phyloP scores from a whole-genome alignment of 2,113 vertebrate species.

The Chlorodrepanis virens region DNA sequence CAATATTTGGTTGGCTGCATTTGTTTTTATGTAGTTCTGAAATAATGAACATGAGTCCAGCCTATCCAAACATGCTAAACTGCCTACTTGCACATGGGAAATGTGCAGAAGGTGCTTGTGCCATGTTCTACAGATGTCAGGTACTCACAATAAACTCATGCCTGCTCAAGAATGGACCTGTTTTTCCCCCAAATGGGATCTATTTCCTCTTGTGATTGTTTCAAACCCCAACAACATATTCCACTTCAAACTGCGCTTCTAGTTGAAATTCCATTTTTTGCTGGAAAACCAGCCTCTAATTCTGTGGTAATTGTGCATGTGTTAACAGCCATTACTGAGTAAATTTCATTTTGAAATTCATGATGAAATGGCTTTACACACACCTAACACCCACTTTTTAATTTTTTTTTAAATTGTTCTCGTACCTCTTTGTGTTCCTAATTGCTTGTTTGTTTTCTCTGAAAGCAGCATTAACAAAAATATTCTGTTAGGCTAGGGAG shows the following conservation, averaged over 20 bases:
- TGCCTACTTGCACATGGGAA: neutral
- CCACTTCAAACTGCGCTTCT: neutral
- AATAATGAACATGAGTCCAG: neutral
- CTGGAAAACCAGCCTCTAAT: neutral
- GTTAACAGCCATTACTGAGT: neutral
- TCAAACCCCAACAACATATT: neutral
- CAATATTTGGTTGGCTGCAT: neutral
- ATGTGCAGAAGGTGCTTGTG: neutral
- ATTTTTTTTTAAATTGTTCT: neutral
- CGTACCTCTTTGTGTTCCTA: neutral
- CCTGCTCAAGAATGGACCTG: neutral
- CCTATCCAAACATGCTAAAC: neutral
- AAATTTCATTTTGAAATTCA: conserved; percentile 18
- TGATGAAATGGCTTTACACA: neutral
- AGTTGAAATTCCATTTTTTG: neutral
- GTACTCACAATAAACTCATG: neutral
- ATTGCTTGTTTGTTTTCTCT: conserved; percentile 13
- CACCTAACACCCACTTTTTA: neutral
- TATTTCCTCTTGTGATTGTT: neutral
- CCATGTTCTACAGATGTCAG: neutral
- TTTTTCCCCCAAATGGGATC: neutral
- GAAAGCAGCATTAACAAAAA: neutral
- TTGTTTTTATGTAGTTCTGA: neutral
- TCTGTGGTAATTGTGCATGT: neutral
- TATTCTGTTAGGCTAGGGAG: neutral